Conservation (phyloP, 2,888 invertebrate genomes). For the Hypomecis punctinalis region DNA sequence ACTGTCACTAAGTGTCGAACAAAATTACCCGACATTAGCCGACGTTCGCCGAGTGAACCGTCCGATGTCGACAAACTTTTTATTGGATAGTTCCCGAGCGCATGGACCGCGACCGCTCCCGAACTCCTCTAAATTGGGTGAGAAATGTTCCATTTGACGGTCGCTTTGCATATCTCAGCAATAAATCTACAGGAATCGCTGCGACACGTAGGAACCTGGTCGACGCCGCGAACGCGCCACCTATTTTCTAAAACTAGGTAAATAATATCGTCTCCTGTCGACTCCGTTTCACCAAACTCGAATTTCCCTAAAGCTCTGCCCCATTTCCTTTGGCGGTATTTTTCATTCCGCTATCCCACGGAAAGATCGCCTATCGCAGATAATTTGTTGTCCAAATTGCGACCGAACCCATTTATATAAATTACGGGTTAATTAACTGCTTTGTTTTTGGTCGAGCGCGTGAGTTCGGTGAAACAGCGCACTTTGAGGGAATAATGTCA, state of each 20-base stretch:
- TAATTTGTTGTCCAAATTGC: slow-evolving; percentile 73
- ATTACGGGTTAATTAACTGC: slow-evolving; percentile 76
- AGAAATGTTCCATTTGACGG: slow-evolving; percentile 67
- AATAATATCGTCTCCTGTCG: slow-evolving; percentile 53
- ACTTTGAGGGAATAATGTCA: slow-evolving; percentile 60
- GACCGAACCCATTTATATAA: slow-evolving; percentile 73
- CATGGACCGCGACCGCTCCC: slow-evolving; percentile 49
- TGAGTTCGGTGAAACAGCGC: slow-evolving; percentile 68
- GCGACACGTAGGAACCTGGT: slow-evolving; percentile 47
- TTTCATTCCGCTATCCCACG: slow-evolving; percentile 48
- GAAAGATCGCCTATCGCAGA: slow-evolving; percentile 70
- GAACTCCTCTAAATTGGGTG: slow-evolving; percentile 66
- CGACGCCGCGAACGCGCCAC: slow-evolving; percentile 42
- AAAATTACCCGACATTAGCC: slow-evolving; percentile 58
- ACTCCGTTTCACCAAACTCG: slow-evolving; percentile 40
- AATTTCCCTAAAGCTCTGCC: slow-evolving; percentile 42
- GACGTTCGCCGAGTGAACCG: slow-evolving; percentile 49
- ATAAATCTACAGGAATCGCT: slow-evolving; percentile 62
- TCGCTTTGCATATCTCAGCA: slow-evolving; percentile 66
- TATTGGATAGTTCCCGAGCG: slow-evolving; percentile 55
- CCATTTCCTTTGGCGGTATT: slow-evolving; percentile 54
- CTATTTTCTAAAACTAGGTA: slow-evolving; percentile 47
- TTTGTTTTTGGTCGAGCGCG: slow-evolving; percentile 69
- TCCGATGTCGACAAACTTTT: slow-evolving; percentile 61
- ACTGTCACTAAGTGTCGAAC: slow-evolving; percentile 57